Evolutionary conservation across 2,888 invertebrate genomes (phyloP).

Genomic region (Cosmia pyralina): DNA sequence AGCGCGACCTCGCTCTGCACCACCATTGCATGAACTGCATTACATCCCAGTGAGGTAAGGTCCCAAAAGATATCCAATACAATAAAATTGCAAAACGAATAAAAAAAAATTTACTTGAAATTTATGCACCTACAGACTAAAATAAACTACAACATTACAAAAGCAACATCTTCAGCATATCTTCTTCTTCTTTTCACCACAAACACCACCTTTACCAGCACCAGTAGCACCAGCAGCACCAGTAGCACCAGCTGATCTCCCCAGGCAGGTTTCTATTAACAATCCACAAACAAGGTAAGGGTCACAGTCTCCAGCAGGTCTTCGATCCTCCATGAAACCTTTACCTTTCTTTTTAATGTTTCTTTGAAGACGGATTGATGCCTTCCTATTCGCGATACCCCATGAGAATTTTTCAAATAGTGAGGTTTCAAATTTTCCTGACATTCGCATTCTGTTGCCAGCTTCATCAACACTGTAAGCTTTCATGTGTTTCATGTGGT

Average conservation of each 20-base stretch:
- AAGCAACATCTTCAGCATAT: neutral
- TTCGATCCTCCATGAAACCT: constrained; percentile 98
- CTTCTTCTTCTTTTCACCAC: constrained; percentile 14
- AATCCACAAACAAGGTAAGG: constrained; percentile 92
- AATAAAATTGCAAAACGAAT: too few relatives aligned
- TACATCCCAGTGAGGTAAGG: neutral
- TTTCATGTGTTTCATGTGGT: constrained; percentile 97
- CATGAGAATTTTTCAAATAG: constrained; percentile 97
- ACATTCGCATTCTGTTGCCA: constrained; percentile 98
- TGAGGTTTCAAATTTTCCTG: constrained; percentile 98
- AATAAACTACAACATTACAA: too few relatives aligned
- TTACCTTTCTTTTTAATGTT: constrained; percentile 96
- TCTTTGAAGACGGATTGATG: constrained; percentile 97
- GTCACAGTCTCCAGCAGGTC: constrained; percentile 97
- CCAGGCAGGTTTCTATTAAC: constrained; percentile 85
- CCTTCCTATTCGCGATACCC: constrained; percentile 97
- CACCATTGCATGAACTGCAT: neutral
- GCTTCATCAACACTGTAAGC: constrained; percentile 97
- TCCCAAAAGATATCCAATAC: neutral
- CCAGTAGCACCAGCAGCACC: neutral
- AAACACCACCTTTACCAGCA: too few relatives aligned
- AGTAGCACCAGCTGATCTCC: constrained; percentile 59
- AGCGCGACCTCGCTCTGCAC: neutral
- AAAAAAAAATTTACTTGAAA: too few relatives aligned
- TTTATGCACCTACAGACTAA: too few relatives aligned